Percentiles rank a stretch among this genome's conserved stretches.
Conservation (phyloP, 2,888 invertebrate species). For the Hymenopus coronatus region DNA sequence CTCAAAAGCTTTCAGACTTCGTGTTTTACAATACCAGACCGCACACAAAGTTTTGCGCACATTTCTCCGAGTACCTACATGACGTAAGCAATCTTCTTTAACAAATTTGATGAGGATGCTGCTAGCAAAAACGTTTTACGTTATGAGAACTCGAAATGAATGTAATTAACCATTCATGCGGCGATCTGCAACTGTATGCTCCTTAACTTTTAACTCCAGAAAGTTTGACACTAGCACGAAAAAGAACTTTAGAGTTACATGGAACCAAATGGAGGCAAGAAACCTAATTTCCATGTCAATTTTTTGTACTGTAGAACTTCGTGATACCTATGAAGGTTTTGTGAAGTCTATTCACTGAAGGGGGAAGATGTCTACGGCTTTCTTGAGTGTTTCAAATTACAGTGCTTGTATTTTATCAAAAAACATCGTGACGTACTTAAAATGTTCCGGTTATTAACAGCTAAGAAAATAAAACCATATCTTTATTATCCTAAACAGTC, state of each 20-base stretch:
- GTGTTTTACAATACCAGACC: neutral
- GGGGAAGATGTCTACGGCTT: neutral
- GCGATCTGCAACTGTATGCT: too few species aligned
- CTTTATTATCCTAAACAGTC: too few species aligned
- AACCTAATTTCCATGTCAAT: neutral
- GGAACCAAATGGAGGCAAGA: neutral
- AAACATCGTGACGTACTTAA: neutral
- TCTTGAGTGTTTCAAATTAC: neutral
- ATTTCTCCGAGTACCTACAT: neutral
- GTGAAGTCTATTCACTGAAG: neutral
- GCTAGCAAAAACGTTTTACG: neutral
- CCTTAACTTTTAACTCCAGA: too few species aligned
- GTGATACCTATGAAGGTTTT: neutral
- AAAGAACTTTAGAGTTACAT: neutral
- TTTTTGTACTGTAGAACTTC: neutral
- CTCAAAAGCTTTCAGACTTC: neutral
- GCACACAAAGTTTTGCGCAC: neutral
- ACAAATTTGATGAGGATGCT: neutral
- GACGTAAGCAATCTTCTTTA: neutral
- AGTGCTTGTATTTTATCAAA: neutral
- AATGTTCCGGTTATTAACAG: neutral
- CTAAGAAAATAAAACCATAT: neutral
- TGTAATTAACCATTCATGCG: too few species aligned
- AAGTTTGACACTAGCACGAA: too few species aligned
- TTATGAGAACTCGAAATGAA: neutral